These are phyloP conservation scores for Phenganax stokvisi DNA, from an alignment of 92 coral and sea anemone genomes.

Conservation along the genomic window DNA sequence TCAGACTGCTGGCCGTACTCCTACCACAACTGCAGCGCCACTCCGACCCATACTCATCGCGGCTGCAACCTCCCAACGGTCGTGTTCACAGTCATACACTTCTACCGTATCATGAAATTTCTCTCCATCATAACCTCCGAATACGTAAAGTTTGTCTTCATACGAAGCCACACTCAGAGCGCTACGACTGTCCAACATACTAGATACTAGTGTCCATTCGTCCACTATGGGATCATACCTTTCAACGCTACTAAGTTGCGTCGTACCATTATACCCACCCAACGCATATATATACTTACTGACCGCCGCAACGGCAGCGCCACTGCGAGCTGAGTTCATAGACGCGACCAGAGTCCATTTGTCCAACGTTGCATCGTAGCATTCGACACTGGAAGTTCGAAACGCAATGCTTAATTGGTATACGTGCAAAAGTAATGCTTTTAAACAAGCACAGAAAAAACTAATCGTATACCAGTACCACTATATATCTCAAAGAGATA, in stretches of 20 bases:
- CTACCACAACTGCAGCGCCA: conserved; percentile 82
- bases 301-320: conserved; percentile 62
- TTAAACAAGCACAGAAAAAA: not conserved
- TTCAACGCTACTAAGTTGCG: conserved; percentile 65
- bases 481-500: too few relatives aligned
- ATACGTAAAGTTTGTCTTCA: conserved; percentile 55
- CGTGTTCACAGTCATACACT: conserved; percentile 56
- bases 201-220: conserved; percentile 56
- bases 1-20: conserved; percentile 59
- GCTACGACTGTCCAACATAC: conserved; percentile 58
- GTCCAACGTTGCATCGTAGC: conserved; percentile 54
- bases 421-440: not conserved
- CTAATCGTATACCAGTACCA: not conserved
- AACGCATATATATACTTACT: conserved; percentile 49
- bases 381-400: conserved; percentile 54
- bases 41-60: conserved; percentile 61
- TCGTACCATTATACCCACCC: conserved; percentile 69
- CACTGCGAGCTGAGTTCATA: conserved; percentile 65
- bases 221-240: conserved; percentile 56
- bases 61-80: conserved; percentile 57
- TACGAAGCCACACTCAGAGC: conserved; percentile 63
- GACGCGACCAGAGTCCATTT: conserved; percentile 58
- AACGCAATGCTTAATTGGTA: not conserved
- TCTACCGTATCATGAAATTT: conserved; percentile 65
- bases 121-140: conserved; percentile 81